Base-by-base conservation (phyloP, 2,888 invertebrate species). In the Zaprionus obscuricornis region DNA sequence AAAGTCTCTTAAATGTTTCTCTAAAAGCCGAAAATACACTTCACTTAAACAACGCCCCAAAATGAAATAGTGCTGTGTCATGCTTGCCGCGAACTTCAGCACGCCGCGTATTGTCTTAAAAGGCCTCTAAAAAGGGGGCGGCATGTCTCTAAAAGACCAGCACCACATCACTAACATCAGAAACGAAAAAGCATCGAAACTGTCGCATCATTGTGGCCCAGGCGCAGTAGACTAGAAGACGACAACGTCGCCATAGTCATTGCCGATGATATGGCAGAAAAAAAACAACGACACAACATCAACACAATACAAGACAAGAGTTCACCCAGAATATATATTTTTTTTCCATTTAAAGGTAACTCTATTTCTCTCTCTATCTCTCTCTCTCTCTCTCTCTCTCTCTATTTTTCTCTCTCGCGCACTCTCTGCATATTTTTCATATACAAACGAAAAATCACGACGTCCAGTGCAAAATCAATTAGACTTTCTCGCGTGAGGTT, bases 41-140 rank as follows among this genome's bases (percentile, higher is more conserved):
- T 70, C 55, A 73, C 36, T 49, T 45, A 50, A 54, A 56, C 51
- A 58, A 68, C 69, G 59, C 65, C 65, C 55, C 24, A 50, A 56
- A 34, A 37, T 16, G 18, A 27, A 26, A 14, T 34, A 13, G 14
- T 66, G 84, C 75, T 54, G 55, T 17, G 68, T 85, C 84, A 85
- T 57, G 70, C 60, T 83, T 79, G 75, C 86, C 66, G 81, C 86
- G 84, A 85, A 85, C 60, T 81, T 81, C 79, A 71, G 72, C 72
- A 59, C 67, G 77, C 62, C 74, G 77, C 62, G 42, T 49, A 62
- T 82, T 77, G 85, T 79, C 79, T 82, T 85, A 73, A 73, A 76
- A 73, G 59, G 69, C 65, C 67, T 71, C 62, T 59, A 66, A 74
- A 65, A 63, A 64, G 65, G 66, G 52, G 68, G 54, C 56, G 68